A percentile compares a stretch with the other conserved stretches of the same genome.
phyloP scores from a whole-genome alignment of 2,888 invertebrate genomes.

The Agonopterix subpropinquella region DNA sequence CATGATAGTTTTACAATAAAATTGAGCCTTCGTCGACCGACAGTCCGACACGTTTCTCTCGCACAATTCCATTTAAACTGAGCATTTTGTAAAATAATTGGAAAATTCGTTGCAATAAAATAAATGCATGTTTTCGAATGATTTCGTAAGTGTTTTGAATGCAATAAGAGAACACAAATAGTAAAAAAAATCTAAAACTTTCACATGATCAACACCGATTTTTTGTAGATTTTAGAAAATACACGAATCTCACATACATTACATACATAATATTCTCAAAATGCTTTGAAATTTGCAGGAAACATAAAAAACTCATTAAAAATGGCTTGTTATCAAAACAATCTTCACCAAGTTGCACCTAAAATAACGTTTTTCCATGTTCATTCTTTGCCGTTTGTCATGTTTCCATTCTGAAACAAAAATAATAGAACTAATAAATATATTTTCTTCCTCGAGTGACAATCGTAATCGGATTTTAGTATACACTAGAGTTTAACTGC shows the following conservation, averaged over 20 bases:
- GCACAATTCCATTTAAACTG: not conserved
- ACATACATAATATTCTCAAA: too few relatives aligned
- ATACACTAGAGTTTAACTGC: too few relatives aligned
- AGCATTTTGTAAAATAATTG: not conserved
- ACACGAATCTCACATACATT: too few relatives aligned
- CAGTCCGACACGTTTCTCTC: constrained; percentile 8
- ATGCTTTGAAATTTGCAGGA: too few relatives aligned
- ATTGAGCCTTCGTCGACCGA: constrained; percentile 6
- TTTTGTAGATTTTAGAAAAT: too few relatives aligned
- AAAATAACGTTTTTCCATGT: constrained; percentile 9
- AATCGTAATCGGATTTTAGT: too few relatives aligned
- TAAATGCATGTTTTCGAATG: constrained; percentile 24
- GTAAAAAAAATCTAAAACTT: too few relatives aligned
- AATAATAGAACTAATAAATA: not conserved
- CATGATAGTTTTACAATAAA: not conserved
- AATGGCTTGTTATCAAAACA: not conserved
- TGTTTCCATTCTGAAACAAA: constrained; percentile 50
- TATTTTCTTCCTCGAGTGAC: too few relatives aligned
- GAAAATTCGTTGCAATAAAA: constrained; percentile 31
- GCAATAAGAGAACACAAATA: too few relatives aligned
- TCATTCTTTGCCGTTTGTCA: constrained; percentile 56
- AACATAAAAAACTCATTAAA: not conserved
- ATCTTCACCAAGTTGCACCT: not conserved
- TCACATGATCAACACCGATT: too few relatives aligned
- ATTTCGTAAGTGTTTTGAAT: constrained; percentile 12